phyloP scores from a whole-genome alignment of 1,140 invertebrate genomes.

The Steinernema feltiae region DNA sequence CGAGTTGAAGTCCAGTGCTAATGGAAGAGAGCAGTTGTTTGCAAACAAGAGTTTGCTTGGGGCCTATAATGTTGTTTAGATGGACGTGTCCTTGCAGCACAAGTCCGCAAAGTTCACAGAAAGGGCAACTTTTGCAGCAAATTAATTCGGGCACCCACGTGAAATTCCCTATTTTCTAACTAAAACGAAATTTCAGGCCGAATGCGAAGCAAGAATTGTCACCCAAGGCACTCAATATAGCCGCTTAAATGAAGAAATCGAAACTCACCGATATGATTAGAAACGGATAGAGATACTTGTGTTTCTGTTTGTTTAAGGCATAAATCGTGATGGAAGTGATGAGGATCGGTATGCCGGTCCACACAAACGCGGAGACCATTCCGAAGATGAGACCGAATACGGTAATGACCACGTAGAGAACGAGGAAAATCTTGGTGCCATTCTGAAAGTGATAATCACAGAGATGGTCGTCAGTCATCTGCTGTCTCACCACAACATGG shows the following conservation, averaged over 20 bases:
- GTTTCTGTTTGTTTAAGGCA: slow-evolving; percentile 33
- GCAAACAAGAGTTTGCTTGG: too few species aligned
- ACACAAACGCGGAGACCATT: slow-evolving; percentile 43
- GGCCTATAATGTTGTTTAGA: too few species aligned
- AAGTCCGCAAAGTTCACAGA: too few species aligned
- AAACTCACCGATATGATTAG: slow-evolving; percentile 42
- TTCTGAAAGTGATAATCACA: slow-evolving; percentile 28
- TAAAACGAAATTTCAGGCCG: too few species aligned
- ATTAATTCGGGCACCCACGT: too few species aligned
- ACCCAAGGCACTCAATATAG: too few species aligned
- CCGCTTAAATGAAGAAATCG: too few species aligned
- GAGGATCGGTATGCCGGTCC: slow-evolving; percentile 36
- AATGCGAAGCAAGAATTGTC: too few species aligned
- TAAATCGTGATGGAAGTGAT: slow-evolving; percentile 36
- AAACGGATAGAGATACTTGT: slow-evolving; percentile 42
- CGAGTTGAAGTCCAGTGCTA: too few species aligned
- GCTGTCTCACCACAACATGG: slow-evolving; percentile 36
- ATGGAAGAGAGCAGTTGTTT: slow-evolving; percentile 12
- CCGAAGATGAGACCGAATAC: slow-evolving; percentile 40
- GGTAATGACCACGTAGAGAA: slow-evolving; percentile 35
- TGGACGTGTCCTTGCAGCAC: too few species aligned
- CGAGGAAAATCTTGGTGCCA: slow-evolving; percentile 39
- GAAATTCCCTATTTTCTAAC: too few species aligned
- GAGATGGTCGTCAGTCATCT: slow-evolving; percentile 10
- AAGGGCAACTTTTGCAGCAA: too few species aligned